These are phyloP conservation scores for Orgyia antiqua DNA, from an alignment of 2,888 invertebrate species.

Conservation along the genomic window DNA sequence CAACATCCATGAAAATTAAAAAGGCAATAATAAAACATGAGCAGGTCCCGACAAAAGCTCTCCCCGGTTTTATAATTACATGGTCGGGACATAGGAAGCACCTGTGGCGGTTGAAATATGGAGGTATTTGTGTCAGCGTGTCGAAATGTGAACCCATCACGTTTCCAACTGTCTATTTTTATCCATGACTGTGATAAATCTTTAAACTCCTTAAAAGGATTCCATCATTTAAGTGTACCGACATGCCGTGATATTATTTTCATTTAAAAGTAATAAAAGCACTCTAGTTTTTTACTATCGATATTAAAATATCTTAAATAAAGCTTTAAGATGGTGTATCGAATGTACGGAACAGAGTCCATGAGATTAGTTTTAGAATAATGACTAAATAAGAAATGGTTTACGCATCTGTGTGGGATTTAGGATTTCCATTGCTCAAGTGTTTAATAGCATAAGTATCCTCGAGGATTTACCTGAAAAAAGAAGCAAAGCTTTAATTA, in stretches of 20 bases:
- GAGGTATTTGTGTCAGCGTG: constrained; percentile 15
- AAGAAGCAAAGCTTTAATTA: too few relatives aligned
- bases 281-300: background rate
- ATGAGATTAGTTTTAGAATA: too few relatives aligned
- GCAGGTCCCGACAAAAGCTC: constrained; percentile 12
- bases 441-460: too few relatives aligned
- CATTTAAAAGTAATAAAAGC: background rate
- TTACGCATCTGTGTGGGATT: too few relatives aligned
- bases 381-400: too few relatives aligned
- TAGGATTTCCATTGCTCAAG: too few relatives aligned
- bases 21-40: too few relatives aligned
- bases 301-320: too few relatives aligned
- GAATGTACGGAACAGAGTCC: too few relatives aligned
- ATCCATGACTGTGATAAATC: constrained; percentile 21
- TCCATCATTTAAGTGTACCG: constrained; percentile 15
- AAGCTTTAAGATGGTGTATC: too few relatives aligned
- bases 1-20: constrained; percentile 23
- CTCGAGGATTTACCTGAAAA: too few relatives aligned
- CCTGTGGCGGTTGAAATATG: constrained; percentile 17
- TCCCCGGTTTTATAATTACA: constrained; percentile 25
- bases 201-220: constrained; percentile 18
- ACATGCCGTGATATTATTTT: background rate
- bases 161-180: constrained; percentile 14
- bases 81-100: constrained; percentile 16
- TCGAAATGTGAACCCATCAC: constrained; percentile 20